Evolutionary conservation across 2,113 vertebrate species (phyloP), one percentile per base, ranked within the genome.

Genomic region (Numida meleagris): DNA sequence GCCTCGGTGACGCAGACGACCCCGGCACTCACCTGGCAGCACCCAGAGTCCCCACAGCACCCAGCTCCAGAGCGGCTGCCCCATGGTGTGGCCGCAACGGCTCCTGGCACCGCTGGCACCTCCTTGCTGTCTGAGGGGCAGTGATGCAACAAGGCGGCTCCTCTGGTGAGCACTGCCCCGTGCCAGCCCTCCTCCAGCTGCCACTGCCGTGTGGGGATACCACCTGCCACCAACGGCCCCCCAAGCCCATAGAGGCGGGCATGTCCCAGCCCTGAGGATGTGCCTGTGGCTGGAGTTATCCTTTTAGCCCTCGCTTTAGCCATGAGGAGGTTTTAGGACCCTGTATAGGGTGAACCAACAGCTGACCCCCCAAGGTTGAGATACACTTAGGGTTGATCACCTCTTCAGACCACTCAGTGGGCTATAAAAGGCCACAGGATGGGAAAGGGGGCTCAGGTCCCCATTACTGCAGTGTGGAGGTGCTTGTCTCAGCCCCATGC

Each of bases 1-100:
- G 36, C 42, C 71, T 0, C 3, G 20, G 31, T 0, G 0, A 10
- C 19, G 65, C 0, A 0, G 66, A 12, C 0, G 7, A 88, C 79
- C 63, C 62, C 4, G 0, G 46, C 46, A 88, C 96, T 90, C 67
- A 96, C 96, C 96, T 71, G 88, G 25, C 46, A 96, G 76, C 42
- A 88, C 19, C 68, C 93, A 96, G 75, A 93, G 40, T 6, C 48
- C 88, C 74, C 94, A 94, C 42, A 96, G 90, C 79, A 74, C 11
- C 68, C 88, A 96, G 65, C 33, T 86, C 88, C 95, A 92, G 33
- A 90, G 94, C 1, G 1, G 63, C 90, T 3, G 0, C 42, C 25
- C 59, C 96, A 93, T 96, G 13, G 80, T 0, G 24, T 14, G 16
- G 46, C n/a, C n/a, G n/a, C n/a, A 8, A 16, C 4, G 18, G 68